These are phyloP conservation scores for Scyliorhinus canicula DNA, from an alignment of 2,797 vertebrate genomes.

Conservation along the genomic window DNA sequence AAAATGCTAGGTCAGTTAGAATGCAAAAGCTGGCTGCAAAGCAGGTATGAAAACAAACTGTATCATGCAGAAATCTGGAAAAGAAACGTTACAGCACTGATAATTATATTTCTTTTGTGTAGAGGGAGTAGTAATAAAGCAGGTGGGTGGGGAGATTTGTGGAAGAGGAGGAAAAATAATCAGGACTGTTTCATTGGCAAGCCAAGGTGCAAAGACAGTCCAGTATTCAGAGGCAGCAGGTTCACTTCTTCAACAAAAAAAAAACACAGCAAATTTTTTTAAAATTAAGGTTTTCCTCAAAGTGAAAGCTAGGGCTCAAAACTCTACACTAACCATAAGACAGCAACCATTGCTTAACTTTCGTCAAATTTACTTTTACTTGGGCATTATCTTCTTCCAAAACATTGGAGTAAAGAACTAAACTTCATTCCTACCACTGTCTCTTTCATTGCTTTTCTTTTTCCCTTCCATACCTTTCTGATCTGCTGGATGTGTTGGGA, in stretches of 20 bases:
- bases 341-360: background rate
- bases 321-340: background rate
- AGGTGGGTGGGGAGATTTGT: background rate
- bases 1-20: background rate
- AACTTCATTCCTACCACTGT: constrained; percentile 19
- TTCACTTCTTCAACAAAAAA: background rate
- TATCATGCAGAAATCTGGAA: constrained; percentile 15
- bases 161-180: constrained; percentile 37
- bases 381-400: constrained; percentile 24
- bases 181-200: constrained; percentile 32
- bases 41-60: background rate
- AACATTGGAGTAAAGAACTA: constrained; percentile 22
- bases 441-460: background rate
- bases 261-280: background rate
- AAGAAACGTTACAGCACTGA: background rate
- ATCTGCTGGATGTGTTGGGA: constrained; percentile 78
- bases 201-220: constrained; percentile 31
- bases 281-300: background rate
- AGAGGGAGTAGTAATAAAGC: background rate
- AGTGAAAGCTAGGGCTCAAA: background rate
- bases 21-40: background rate
- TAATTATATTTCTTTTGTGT: background rate
- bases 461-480: constrained; percentile 78
- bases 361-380: background rate
- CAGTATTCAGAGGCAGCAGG: background rate